Evolutionary conservation across 2,797 vertebrate genomes (phyloP).

Genomic region (Anolis apletophallus): DNA sequence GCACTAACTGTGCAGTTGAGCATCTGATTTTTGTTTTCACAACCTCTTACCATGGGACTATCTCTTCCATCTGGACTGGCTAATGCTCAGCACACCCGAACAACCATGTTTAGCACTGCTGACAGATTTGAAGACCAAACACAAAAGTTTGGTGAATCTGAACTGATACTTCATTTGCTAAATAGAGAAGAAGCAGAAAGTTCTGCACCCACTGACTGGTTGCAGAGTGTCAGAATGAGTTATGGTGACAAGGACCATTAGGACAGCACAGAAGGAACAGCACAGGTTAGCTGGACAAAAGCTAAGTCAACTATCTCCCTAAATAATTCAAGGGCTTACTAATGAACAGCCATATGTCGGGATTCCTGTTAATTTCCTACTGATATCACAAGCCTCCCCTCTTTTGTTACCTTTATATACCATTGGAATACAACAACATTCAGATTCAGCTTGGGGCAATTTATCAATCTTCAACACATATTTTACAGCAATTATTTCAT

Average conservation of each 20-base stretch:
- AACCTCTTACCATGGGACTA: background rate
- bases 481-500: background rate
- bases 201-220: background rate
- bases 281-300: background rate
- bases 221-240: background rate
- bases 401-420: background rate
- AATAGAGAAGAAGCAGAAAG: background rate
- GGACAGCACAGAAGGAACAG: background rate
- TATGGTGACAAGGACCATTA: too few species aligned
- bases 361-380: background rate
- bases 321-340: background rate
- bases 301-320: background rate
- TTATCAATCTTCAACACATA: background rate
- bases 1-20: background rate
- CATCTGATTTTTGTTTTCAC: background rate
- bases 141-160: background rate
- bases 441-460: background rate
- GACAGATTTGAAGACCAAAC: background rate
- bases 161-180: background rate
- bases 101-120: background rate
- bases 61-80: background rate
- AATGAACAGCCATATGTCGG: too few species aligned
- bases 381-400: background rate
- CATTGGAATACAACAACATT: background rate
- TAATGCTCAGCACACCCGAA: background rate